Evolutionary conservation across 2,113 vertebrate species (phyloP).

Genomic region (Chloropsis hardwickii): DNA sequence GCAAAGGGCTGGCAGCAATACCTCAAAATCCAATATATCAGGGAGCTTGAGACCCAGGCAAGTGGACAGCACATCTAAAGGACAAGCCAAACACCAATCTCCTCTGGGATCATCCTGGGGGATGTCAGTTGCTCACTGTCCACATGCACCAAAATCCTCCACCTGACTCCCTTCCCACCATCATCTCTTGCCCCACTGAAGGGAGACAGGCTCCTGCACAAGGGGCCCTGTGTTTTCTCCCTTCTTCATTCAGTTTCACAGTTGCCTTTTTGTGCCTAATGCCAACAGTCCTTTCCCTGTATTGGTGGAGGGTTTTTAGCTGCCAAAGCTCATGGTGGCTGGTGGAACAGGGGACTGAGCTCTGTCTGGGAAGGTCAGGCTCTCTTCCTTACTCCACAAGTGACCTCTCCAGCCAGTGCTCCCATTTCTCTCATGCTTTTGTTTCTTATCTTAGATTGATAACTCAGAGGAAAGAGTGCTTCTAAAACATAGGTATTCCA

Average conservation of each 20-base stretch:
- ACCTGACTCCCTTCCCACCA: rapidly evolving
- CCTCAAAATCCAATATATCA: neutral
- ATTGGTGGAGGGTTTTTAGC: neutral
- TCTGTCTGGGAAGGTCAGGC: neutral
- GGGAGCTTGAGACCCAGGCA: neutral
- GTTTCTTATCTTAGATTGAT: neutral
- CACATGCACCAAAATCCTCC: neutral
- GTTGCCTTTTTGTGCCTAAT: neutral
- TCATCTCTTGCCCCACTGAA: rapidly evolving
- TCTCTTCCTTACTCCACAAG: neutral
- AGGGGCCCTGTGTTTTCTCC: neutral
- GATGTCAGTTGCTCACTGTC: neutral
- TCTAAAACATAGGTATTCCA: neutral
- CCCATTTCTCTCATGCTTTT: neutral
- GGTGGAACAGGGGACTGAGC: neutral
- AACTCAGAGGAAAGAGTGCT: neutral
- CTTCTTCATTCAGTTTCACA: rapidly evolving
- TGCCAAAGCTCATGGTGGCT: rapidly evolving
- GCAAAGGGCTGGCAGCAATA: neutral
- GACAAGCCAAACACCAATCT: neutral
- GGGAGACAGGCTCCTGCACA: rapidly evolving
- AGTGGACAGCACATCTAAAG: neutral
- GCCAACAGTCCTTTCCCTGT: neutral
- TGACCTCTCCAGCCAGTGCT: neutral
- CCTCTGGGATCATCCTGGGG: rapidly evolving